These are phyloP conservation scores for Dicyrtomina minuta DNA, from an alignment of 2,888 invertebrate genomes.

Conservation along the genomic window DNA sequence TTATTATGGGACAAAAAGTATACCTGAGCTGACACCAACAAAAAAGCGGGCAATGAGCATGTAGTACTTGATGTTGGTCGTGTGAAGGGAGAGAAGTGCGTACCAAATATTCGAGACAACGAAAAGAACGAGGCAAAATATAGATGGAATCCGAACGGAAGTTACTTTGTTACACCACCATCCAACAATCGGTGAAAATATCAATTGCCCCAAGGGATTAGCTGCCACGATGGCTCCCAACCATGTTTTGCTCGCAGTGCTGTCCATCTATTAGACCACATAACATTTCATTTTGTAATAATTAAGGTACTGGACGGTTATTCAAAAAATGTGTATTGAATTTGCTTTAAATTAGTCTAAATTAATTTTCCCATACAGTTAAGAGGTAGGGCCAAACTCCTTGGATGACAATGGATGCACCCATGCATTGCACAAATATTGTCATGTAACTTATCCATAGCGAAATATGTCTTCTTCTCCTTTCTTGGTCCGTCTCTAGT, in stretches of 20 bases:
- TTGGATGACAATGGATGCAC: slow-evolving; percentile 82
- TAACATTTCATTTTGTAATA: slow-evolving; percentile 17
- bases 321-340: neutral
- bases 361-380: slow-evolving; percentile 64
- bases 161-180: slow-evolving; percentile 79
- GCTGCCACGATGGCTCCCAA: slow-evolving; percentile 82
- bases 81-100: slow-evolving; percentile 71
- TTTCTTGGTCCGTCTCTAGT: slow-evolving; percentile 69
- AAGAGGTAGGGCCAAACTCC: slow-evolving; percentile 86
- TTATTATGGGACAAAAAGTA: too few relatives aligned
- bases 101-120: slow-evolving; percentile 72
- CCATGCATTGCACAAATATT: slow-evolving; percentile 85
- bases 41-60: slow-evolving; percentile 76
- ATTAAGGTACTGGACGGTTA: neutral
- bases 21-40: slow-evolving; percentile 80
- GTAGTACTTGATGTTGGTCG: slow-evolving; percentile 67
- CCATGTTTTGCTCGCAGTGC: slow-evolving; percentile 75
- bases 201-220: slow-evolving; percentile 82
- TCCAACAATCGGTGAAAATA: slow-evolving; percentile 80
- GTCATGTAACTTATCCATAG: slow-evolving; percentile 82
- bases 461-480: slow-evolving; percentile 73
- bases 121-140: slow-evolving; percentile 70
- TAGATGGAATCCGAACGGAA: slow-evolving; percentile 70
- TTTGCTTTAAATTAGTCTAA: neutral
- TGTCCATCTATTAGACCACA: slow-evolving; percentile 68